These are phyloP conservation scores for Eupithecia insigniata DNA, from an alignment of 2,888 invertebrate species.

Conservation along the genomic window DNA sequence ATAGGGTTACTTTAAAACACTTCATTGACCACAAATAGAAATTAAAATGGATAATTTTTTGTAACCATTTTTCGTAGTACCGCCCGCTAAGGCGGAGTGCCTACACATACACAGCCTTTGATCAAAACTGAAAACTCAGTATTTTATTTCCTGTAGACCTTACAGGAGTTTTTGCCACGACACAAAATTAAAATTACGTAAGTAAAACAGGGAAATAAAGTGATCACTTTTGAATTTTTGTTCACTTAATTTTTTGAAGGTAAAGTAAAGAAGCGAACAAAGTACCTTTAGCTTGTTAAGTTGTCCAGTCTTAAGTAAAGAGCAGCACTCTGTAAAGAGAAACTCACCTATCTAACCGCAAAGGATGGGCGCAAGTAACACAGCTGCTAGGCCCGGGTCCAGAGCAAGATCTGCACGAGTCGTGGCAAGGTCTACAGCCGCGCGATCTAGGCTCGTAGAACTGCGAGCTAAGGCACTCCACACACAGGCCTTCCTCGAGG, in stretches of 20 bases:
- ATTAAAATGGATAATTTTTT: too few species aligned
- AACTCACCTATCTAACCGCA: conserved; percentile 86
- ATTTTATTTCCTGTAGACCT: too few species aligned
- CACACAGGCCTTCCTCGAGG: conserved; percentile 88
- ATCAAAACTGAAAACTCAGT: too few species aligned
- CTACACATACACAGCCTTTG: conserved; percentile 87
- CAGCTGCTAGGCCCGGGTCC: conserved; percentile 89
- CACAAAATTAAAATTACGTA: too few species aligned
- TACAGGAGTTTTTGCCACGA: too few species aligned
- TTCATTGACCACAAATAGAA: too few species aligned
- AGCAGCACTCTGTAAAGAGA: conserved; percentile 78
- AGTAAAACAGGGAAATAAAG: too few species aligned
- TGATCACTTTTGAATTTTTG: too few species aligned
- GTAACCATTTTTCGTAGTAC: conserved; percentile 86
- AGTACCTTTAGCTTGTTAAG: too few species aligned
- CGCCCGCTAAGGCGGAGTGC: conserved; percentile 90
- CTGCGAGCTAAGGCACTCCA: conserved; percentile 89
- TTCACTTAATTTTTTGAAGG: too few species aligned
- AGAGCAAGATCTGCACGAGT: conserved; percentile 88
- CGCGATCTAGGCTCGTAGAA: conserved; percentile 88
- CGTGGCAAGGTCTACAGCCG: conserved; percentile 88
- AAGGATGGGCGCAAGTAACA: conserved; percentile 87
- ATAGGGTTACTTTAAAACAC: too few species aligned
- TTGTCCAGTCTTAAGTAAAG: conserved; percentile 88
- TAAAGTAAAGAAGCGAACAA: too few species aligned